phyloP scores from a whole-genome alignment of 2,888 invertebrate genomes.

The Eremobia ochroleuca region DNA sequence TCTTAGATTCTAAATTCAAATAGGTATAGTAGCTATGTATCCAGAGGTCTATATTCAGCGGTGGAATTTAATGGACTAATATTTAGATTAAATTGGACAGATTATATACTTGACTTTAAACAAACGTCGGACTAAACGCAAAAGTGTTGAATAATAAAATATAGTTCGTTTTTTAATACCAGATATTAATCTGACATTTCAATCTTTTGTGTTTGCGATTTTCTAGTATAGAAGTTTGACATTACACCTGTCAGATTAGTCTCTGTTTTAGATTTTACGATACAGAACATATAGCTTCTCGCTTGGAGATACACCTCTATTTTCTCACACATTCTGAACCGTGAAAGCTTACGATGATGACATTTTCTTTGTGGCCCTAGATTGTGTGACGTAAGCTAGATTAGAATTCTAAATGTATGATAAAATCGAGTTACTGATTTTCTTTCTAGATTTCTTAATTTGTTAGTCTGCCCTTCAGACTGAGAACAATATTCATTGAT shows the following conservation, averaged over 20 bases:
- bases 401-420: not conserved
- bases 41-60: not conserved
- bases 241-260: too few species aligned
- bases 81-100: not conserved
- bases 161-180: too few species aligned
- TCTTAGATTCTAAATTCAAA: too few species aligned
- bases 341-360: conserved; percentile 9
- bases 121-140: not conserved
- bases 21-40: not conserved
- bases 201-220: too few species aligned
- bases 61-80: not conserved
- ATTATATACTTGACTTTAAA: not conserved
- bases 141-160: not conserved
- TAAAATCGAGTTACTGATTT: not conserved
- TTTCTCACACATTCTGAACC: conserved; percentile 8
- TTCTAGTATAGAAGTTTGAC: too few species aligned
- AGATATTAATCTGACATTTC: too few species aligned
- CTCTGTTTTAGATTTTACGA: too few species aligned
- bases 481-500: not conserved
- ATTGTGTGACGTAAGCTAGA: conserved; percentile 18
- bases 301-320: not conserved
- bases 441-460: not conserved
- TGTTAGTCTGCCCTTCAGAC: not conserved
- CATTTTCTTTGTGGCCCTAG: conserved; percentile 28
- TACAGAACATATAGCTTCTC: conserved; percentile 1